Conservation (phyloP, 2,113 vertebrate genomes). For the Hoplias malabaricus region DNA sequence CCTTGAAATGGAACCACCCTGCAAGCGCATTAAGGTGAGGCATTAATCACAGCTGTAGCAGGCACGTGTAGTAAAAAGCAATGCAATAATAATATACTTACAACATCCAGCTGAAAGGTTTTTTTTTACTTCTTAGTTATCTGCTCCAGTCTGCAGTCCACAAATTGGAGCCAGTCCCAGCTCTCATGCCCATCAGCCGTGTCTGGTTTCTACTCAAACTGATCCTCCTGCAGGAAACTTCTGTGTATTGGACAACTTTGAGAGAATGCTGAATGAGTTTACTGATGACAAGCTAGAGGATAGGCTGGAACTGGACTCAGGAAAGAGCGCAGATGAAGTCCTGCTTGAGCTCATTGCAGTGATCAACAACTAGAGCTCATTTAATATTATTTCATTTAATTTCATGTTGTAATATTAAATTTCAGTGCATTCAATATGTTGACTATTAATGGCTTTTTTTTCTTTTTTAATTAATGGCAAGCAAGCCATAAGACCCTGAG, state of each 20-base stretch:
- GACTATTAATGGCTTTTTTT: background rate
- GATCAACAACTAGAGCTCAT: constrained; percentile 83
- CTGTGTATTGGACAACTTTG: constrained; percentile 85
- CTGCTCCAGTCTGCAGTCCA: background rate
- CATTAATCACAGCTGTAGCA: too few relatives aligned
- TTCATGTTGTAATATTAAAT: too few relatives aligned
- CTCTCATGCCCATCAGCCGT: too few relatives aligned
- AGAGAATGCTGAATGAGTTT: constrained; percentile 91
- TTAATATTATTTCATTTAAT: too few relatives aligned
- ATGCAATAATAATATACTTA: too few relatives aligned
- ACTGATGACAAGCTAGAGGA: constrained; percentile 86
- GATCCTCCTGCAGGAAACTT: constrained; percentile 55
- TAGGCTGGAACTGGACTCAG: constrained; percentile 84
- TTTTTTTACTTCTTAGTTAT: too few relatives aligned
- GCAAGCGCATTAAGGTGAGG: constrained; percentile 50
- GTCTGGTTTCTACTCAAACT: constrained; percentile 64
- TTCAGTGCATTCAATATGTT: constrained; percentile 2
- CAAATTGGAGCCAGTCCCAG: background rate
- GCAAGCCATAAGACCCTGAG: too few relatives aligned
- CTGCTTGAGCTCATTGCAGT: constrained; percentile 93
- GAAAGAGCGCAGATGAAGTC: constrained; percentile 89
- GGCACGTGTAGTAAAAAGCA: background rate
- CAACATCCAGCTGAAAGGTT: too few relatives aligned
- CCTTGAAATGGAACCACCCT: constrained; percentile 4
- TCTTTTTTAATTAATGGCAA: too few relatives aligned